Evolutionary conservation across 2,888 invertebrate genomes (phyloP), one percentile per base, ranked within the genome.

Genomic region (Dryadula phaetusa): DNA sequence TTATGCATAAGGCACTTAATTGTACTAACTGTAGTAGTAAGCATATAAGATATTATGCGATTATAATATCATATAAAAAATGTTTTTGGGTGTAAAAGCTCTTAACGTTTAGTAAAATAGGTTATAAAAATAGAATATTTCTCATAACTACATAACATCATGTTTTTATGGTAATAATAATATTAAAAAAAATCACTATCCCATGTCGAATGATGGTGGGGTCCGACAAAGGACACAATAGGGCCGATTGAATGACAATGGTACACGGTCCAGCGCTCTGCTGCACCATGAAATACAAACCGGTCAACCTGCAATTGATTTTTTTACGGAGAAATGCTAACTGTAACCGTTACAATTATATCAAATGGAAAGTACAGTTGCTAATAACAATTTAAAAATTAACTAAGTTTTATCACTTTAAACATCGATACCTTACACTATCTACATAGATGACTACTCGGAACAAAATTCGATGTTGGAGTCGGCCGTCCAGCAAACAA

Each of bases 201-300:
- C 69, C 70, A 70, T 70, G 60, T 69, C 66, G 65, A 70, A 66
- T 67, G 58, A 46, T 58, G 62, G 66, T 60, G 53, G 69, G 63
- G 58, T 47, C 76, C 82, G 79, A 86, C 88, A 87, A 87, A 87
- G 84, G 79, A 77, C 78, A 87, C 87, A 87, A 88, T 83, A 81
- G 79, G 77, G 74, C 77, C 83, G 84, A 89, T 90, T 89, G 87
- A 86, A 90, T 88, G 84, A 90, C 90, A 90, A 90, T 87, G 78
- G 85, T 76, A 62, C 78, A 82, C 82, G 88, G 86, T 86, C 84
- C 85, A 84, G 81, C 77, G 87, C 79, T 76, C 76, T 70, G 72
- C 73, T 64, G 70, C 70, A 71, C 72, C 71, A 65, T 72, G 66
- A n/a, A 62, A 67, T 62, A 66, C 61, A 68, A 73, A 69, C 69